Conservation (phyloP, 2,888 invertebrate genomes). For the Nyleta sp. region DNA sequence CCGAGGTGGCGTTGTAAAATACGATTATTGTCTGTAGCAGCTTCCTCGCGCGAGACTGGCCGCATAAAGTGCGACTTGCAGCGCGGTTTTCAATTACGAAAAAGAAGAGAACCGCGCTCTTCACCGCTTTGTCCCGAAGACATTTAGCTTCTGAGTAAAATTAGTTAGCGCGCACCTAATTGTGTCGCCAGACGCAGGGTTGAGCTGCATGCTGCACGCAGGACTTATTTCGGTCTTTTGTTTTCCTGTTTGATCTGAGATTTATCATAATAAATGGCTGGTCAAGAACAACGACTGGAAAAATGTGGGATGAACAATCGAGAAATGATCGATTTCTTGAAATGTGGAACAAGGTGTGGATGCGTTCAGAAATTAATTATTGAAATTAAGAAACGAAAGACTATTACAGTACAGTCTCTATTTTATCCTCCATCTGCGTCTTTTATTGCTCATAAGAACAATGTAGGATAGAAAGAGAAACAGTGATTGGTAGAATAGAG, state of each 20-base stretch:
- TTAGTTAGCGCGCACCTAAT: slow-evolving; percentile 43
- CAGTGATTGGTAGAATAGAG: too few relatives aligned
- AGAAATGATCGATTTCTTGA: too few relatives aligned
- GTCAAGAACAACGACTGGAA: too few relatives aligned
- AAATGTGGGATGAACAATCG: too few relatives aligned
- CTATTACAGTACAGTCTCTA: too few relatives aligned
- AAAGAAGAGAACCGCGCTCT: slow-evolving; percentile 14
- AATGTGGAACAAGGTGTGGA: too few relatives aligned
- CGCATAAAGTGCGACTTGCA: slow-evolving; percentile 13
- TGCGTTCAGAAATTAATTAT: too few relatives aligned
- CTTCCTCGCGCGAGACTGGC: slow-evolving; percentile 6
- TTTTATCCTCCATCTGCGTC: too few relatives aligned
- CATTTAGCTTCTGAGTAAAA: slow-evolving; percentile 34
- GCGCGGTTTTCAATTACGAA: slow-evolving; percentile 14
- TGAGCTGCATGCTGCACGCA: slow-evolving; percentile 79
- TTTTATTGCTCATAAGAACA: too few relatives aligned
- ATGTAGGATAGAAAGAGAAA: too few relatives aligned
- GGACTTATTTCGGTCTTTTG: slow-evolving; percentile 53
- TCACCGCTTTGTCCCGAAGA: slow-evolving; percentile 36
- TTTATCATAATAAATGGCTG: too few relatives aligned
- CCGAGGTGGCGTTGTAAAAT: not conserved
- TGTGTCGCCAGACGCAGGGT: slow-evolving; percentile 72
- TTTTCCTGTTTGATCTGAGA: slow-evolving; percentile 46
- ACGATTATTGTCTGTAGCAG: slow-evolving; percentile 23
- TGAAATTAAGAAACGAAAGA: too few relatives aligned